These are phyloP conservation scores for Nysson spinosus DNA, from an alignment of 2,888 invertebrate genomes.

Conservation along the genomic window DNA sequence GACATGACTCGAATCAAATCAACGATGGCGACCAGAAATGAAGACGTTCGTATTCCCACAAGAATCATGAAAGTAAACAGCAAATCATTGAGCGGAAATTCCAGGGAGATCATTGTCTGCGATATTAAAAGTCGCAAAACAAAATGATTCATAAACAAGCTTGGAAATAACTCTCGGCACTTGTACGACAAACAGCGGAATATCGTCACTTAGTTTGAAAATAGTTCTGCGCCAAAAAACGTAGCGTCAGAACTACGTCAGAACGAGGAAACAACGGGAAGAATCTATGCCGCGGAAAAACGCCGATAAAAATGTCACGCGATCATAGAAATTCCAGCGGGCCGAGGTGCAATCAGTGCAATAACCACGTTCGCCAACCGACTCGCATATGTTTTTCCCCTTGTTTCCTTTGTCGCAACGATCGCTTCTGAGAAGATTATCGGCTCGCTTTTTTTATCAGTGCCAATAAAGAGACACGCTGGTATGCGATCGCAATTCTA, in stretches of 20 bases:
- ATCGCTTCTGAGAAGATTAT: slow-evolving; percentile 12
- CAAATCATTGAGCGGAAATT: too few relatives aligned
- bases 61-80: too few relatives aligned
- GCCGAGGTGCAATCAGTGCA: background rate
- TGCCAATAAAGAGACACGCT: background rate
- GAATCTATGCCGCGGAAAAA: background rate
- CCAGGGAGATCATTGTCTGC: too few relatives aligned
- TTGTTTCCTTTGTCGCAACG: background rate
- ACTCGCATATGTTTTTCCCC: background rate
- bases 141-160: slow-evolving; percentile 25
- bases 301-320: background rate
- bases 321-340: background rate
- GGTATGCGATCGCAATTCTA: background rate
- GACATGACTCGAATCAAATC: too few relatives aligned
- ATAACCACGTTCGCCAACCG: background rate
- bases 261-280: background rate
- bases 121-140: slow-evolving; percentile 23
- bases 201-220: background rate
- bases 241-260: background rate
- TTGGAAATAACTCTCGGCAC: background rate
- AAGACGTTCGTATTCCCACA: too few relatives aligned
- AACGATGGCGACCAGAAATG: too few relatives aligned
- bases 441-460: slow-evolving; percentile 2
- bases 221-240: background rate
- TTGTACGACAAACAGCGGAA: background rate